Percentiles rank a stretch among this genome's conserved stretches.
Evolutionary conservation across 2,888 invertebrate genomes (phyloP).

Genomic region (Diarsia mendica): DNA sequence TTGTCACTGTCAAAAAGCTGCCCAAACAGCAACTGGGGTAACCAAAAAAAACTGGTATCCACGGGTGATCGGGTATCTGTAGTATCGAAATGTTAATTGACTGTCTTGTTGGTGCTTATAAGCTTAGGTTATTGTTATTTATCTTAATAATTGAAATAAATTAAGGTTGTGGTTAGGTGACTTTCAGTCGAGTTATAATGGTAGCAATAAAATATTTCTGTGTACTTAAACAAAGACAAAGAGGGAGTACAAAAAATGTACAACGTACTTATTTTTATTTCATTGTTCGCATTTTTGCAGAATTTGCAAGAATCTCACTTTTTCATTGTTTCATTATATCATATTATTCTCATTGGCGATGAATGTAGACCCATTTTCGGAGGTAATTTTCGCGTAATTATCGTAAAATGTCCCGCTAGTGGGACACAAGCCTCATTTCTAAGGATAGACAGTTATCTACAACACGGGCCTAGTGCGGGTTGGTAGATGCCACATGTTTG

Average conservation of each 20-base stretch:
- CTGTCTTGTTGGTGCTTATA: too few species aligned
- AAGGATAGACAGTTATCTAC: background rate
- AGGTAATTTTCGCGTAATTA: background rate
- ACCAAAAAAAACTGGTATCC: constrained; percentile 12
- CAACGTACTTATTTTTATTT: constrained; percentile 28
- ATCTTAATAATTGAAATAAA: background rate
- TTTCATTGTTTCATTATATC: constrained; percentile 7
- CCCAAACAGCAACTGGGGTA: background rate
- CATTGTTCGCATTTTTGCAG: constrained; percentile 15
- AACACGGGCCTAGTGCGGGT: background rate
- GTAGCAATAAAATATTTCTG: constrained; percentile 26
- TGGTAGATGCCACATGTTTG: background rate
- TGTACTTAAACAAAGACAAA: constrained; percentile 26
- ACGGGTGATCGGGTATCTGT: background rate
- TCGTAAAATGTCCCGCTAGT: background rate
- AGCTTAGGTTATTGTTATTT: background rate
- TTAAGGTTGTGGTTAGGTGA: background rate
- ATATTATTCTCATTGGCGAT: constrained; percentile 5
- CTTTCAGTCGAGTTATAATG: constrained; percentile 9
- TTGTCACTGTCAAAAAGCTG: constrained; percentile 5
- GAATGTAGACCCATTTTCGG: background rate
- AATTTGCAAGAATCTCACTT: constrained; percentile 19
- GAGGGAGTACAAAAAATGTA: constrained; percentile 19
- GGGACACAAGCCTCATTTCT: background rate
- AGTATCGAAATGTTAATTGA: background rate